Percentiles rank a stretch among this genome's conserved stretches.
Conservation (phyloP, 2,888 invertebrate species). For the Lydus trimaculatus region DNA sequence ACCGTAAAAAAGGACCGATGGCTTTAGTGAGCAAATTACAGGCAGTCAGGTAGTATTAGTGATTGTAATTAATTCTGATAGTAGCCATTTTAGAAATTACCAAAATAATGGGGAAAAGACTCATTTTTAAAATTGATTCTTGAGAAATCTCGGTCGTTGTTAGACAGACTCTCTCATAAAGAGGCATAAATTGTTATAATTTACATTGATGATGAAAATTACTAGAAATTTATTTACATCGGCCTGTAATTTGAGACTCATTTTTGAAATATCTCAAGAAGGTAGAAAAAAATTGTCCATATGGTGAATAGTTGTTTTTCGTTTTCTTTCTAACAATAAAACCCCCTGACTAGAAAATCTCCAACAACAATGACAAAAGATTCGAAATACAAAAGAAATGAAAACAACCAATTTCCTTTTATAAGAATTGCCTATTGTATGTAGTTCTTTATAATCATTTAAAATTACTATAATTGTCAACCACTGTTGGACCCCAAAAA, state of each 20-base stretch:
- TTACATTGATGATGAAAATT: neutral
- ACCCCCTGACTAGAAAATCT: neutral
- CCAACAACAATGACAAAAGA: neutral
- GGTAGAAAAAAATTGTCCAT: neutral
- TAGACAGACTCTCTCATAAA: neutral
- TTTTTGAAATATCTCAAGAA: neutral
- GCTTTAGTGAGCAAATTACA: neutral
- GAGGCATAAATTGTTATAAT: neutral
- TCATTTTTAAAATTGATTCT: neutral
- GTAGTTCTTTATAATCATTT: neutral
- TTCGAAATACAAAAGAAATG: neutral
- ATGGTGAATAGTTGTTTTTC: neutral
- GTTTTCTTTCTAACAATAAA: neutral
- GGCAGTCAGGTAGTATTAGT: neutral
- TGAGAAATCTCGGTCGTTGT: neutral
- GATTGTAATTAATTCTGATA: neutral
- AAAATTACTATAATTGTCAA: neutral
- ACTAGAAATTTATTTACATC: neutral
- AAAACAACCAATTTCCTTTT: conserved; percentile 4
- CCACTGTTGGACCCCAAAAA: neutral
- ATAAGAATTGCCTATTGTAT: neutral
- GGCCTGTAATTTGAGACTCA: neutral
- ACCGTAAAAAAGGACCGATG: too few relatives aligned
- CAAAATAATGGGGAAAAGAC: neutral
- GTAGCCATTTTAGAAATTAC: neutral